Evolutionary conservation across 35 echinoderm and acorn worm genomes (phyloP), one percentile per base, ranked within the genome.

Genomic region (Anneissia japonica): DNA sequence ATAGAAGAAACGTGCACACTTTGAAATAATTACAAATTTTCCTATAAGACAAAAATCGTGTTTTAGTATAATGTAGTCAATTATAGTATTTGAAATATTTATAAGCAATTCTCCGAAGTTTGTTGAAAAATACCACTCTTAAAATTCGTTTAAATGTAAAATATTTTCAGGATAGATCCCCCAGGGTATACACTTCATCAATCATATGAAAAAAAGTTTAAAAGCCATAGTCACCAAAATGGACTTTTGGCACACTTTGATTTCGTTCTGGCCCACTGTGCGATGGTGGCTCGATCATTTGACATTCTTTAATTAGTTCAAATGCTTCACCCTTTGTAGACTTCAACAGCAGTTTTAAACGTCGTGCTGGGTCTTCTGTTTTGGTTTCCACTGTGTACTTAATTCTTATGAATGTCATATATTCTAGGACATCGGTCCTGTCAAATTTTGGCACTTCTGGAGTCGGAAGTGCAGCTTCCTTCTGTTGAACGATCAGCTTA

Each of bases 251-350:
- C 77, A 79, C 4, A 16, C 17, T 79, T 76, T 30, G 4, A 37
- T 37, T 37, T 35, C 39, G 35, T 79, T 11, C 32, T 79, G 12
- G n/a, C 39, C 35, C 11, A 37, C 28, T 26, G 77, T 79, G 4
- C 14, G 28, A 36, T 33, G 77, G 4, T 14, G 35, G 33, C 14
- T 32, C 29, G 14, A 79, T 21, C 17, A 79, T 10, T 79, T 36
- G 35, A 37, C 77, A 79, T 14, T 79, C 77, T 26, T 79, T 79
- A 30, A 79, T 79, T 37, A 79, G 77, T 34, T 79, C 77, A 12
- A 36, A 36, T 10, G 77, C 77, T 33, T 79, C 77, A 79, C 77
- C 77, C 34, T 29, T 76, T 11, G 28, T 76, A 29, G 7, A 79
- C 32, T 79, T 79, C 30, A 79, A 30, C 77, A 79, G 11, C 29